Conservation (phyloP, 2,797 vertebrate genomes). For the Enteromius mattozi region DNA sequence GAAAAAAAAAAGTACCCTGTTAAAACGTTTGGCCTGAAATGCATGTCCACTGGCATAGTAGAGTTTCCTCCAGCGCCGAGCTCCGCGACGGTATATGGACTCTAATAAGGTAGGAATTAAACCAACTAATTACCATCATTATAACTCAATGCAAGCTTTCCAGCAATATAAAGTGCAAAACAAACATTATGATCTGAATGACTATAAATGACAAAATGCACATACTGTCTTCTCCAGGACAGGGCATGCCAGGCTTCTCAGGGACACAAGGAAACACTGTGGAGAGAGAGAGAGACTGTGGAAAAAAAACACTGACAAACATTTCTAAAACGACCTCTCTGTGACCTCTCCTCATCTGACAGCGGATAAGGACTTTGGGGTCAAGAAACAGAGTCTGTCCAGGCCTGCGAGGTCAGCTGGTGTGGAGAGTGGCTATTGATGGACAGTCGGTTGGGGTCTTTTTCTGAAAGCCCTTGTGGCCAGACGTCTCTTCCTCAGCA, state of each 20-base stretch:
- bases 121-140: not conserved
- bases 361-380: slow-evolving; percentile 37
- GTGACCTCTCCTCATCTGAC: slow-evolving; percentile 37
- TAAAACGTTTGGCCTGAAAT: slow-evolving; percentile 98
- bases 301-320: slow-evolving; percentile 18
- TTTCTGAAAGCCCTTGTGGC: slow-evolving; percentile 27
- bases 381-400: slow-evolving; percentile 45
- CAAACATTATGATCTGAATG: slow-evolving; percentile 2
- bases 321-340: slow-evolving; percentile 5
- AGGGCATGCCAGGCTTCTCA: slow-evolving; percentile 97
- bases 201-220: slow-evolving; percentile 53
- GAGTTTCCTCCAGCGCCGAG: slow-evolving; percentile 97
- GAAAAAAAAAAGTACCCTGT: slow-evolving; percentile 82
- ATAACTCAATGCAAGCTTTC: not conserved
- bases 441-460: slow-evolving; percentile 9
- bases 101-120: slow-evolving; percentile 73
- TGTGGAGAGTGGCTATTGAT: slow-evolving; percentile 27
- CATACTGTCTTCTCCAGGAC: slow-evolving; percentile 98
- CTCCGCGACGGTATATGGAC: slow-evolving; percentile 97
- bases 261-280: slow-evolving; percentile 96
- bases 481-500: slow-evolving; percentile 31
- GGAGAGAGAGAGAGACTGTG: slow-evolving; percentile 31
- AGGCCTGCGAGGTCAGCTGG: slow-evolving; percentile 19
- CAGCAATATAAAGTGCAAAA: not conserved
- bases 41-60: slow-evolving; percentile 97